Evolutionary conservation across 2,888 invertebrate species (phyloP).

Genomic region (Melieria crassipennis): DNA sequence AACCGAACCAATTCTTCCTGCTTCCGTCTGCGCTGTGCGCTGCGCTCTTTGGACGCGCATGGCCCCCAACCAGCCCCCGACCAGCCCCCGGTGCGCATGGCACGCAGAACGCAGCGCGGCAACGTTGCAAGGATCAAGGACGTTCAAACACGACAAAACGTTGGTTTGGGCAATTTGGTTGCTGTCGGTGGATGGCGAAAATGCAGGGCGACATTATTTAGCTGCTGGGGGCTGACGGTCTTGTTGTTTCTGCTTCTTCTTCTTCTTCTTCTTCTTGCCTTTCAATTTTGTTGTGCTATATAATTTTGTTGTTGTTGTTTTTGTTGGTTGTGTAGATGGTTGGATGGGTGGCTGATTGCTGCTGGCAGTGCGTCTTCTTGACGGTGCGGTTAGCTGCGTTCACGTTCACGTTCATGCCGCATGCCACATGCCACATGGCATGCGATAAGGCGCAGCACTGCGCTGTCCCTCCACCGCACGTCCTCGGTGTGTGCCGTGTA

Average conservation of each 20-base stretch:
- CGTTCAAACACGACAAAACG: constrained; percentile 55
- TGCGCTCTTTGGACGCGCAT: background rate
- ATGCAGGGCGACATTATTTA: constrained; percentile 27
- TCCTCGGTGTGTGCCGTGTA: background rate
- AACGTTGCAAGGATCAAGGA: constrained; percentile 64
- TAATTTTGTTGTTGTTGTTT: background rate
- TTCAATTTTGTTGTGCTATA: constrained; percentile 1
- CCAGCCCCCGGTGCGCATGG: too few relatives aligned
- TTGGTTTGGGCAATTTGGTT: constrained; percentile 36
- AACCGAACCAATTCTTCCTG: too few relatives aligned
- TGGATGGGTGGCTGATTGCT: constrained; percentile 8
- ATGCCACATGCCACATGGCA: too few relatives aligned
- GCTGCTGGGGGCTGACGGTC: too few relatives aligned
- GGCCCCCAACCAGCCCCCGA: too few relatives aligned
- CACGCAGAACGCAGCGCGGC: background rate
- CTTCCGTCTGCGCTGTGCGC: too few relatives aligned
- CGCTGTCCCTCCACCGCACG: too few relatives aligned
- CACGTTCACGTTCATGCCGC: background rate
- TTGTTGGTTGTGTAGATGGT: constrained; percentile 21
- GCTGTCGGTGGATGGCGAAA: constrained; percentile 21
- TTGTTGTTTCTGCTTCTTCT: too few relatives aligned
- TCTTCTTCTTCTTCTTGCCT: background rate
- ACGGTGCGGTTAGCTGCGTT: constrained; percentile 21
- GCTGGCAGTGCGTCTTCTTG: constrained; percentile 21
- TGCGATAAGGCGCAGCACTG: too few relatives aligned